phyloP scores from a whole-genome alignment of 2,888 invertebrate genomes.

The Cephus nigrinus region DNA sequence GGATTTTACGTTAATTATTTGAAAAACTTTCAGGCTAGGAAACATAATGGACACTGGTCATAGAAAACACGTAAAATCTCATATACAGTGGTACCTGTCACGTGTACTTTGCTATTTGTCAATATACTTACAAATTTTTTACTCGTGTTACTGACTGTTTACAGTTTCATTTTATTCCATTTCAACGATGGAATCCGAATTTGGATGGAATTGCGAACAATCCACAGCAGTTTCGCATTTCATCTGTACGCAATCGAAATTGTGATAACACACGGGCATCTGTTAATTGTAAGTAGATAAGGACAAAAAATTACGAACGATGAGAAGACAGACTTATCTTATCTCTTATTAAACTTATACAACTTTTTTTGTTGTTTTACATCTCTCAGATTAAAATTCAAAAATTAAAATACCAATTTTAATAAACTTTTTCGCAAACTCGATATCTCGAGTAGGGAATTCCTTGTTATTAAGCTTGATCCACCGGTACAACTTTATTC shows the following conservation, averaged over 20 bases:
- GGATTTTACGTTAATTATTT: neutral
- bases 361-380: neutral
- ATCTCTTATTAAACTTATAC: neutral
- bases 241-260: too few species aligned
- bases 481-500: neutral
- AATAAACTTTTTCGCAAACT: neutral
- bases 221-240: too few species aligned
- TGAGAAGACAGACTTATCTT: neutral
- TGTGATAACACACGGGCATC: too few species aligned
- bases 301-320: neutral
- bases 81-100: neutral
- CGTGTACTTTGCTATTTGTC: neutral
- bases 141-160: neutral
- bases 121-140: neutral
- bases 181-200: too few species aligned
- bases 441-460: neutral
- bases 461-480: neutral
- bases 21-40: neutral
- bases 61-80: neutral
- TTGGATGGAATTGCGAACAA: too few species aligned
- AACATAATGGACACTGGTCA: neutral
- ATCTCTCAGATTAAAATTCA: neutral
- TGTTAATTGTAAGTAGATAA: too few species aligned
- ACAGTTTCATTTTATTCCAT: neutral
- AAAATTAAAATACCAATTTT: neutral